Conservation (phyloP, 92 coral and sea anemone genomes). For the Epizoanthus stellaris region DNA sequence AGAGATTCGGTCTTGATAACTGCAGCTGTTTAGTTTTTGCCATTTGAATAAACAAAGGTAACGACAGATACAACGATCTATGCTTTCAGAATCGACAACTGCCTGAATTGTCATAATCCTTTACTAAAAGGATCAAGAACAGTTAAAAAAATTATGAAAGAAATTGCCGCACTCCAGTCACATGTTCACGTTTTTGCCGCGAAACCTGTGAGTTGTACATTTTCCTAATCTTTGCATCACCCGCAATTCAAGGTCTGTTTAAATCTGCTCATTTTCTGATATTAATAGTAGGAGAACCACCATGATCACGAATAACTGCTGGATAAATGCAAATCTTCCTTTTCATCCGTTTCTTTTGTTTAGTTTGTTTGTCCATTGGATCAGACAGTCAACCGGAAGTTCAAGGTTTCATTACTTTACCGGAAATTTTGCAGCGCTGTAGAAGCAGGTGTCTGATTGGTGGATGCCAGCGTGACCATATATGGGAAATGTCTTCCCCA, state of each 20-base stretch:
- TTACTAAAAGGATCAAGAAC: no score
- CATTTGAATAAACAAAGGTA: slow-evolving; percentile 18
- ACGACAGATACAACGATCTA: background rate
- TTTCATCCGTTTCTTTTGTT: background rate
- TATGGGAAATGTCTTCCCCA: background rate
- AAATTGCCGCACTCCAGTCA: no score
- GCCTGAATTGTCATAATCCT: no score
- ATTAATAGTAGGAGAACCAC: background rate
- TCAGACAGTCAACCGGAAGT: slow-evolving; percentile 16
- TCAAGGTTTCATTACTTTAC: background rate
- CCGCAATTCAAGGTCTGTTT: no score
- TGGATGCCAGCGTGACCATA: background rate
- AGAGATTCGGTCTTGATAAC: slow-evolving; percentile 27
- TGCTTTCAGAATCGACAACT: background rate
- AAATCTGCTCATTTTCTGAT: background rate
- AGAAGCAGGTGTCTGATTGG: slow-evolving; percentile 11
- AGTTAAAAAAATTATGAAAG: no score
- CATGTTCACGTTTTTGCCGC: no score
- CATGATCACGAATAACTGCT: background rate
- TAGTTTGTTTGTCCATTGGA: background rate
- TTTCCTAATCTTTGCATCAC: no score
- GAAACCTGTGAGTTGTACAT: no score
- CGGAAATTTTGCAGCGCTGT: slow-evolving; percentile 8
- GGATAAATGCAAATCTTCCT: background rate
- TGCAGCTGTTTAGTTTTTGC: slow-evolving; percentile 24